Base-by-base conservation (phyloP, 2,888 invertebrate genomes). In the Orthosia gothica region DNA sequence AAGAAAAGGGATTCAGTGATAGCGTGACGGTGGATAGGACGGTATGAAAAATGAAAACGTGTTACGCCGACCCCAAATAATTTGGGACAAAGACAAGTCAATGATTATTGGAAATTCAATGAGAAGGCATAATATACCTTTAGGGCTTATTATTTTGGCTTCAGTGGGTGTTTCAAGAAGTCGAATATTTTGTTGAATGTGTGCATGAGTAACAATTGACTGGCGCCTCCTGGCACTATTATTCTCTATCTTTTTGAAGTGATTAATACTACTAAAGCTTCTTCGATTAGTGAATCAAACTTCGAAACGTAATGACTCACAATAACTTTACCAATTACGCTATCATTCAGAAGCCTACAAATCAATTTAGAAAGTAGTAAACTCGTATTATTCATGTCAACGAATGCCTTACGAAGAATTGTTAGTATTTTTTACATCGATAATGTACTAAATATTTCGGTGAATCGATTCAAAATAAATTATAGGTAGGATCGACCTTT, bases 161-260 rank as follows among this genome's bases (percentile, higher is more conserved):
- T 26, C 26, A 45, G 61, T 20, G 54, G 45, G 52, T 65, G 69
- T 66, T 79, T 68, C 18, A 65, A 64, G 20, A 74, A 82, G 64
- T 74, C 70, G 12, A 76, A 76, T 59, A 23, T 59, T 32, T 73
- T 61, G 40, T 47, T 18, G 15, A 23, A 69, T 23, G 54, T 61
- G 54, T 70, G 59, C 40, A 82, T 77, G 55, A 66, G 18, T 70
- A 62, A 74, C 61, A 75, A 67, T 62, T 58, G 52, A 23, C 32
- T 78, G 61, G 45, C 61, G 9, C 52, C 63, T 55, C 65, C 65
- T 71, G 84, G 64, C 57, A 84, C 80, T 62, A 18, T 68, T 45
- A 50, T 66, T 57, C 47, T 18, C 12, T 55, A 23, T 5, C 20
- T 26, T 26, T 55, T 26, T 23, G 55, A 55, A 55, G 23, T 55